Evolutionary conservation across 2,113 vertebrate species (phyloP), one percentile per base, ranked within the genome.

Genomic region (Malaclemys terrapin): DNA sequence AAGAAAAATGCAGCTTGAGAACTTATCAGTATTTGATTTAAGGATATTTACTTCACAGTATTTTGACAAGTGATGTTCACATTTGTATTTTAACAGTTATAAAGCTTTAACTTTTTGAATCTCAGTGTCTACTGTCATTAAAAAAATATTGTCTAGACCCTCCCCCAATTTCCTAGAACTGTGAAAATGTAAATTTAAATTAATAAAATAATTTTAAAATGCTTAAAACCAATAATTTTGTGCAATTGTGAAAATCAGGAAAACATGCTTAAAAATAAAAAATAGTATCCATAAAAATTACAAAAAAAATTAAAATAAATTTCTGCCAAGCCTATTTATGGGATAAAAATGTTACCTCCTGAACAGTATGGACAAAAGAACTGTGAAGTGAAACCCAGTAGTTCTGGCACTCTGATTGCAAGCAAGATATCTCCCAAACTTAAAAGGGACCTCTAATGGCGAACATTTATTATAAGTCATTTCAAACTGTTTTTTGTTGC

Each of bases 381-480:
- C 85, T 89, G 92, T 50, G n/a, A 96, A 56, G 79, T 95, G 57
- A 80, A 93, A 88, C 83, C 38, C 81, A 83, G 93, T 93, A 93
- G 91, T 91, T 96, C 85, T 86, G 89, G 49, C 29, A 91, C 56
- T 94, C 85, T 89, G 81, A 86, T 88, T 96, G 87, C 88, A 91
- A 96, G 90, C 2, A 12, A 82, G 75, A 83, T 1, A 31, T 59
- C 80, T 89, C 95, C 91, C 91, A 95, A 85, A 94, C 76, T 50
- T 47, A 69, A 86, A 62, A 93, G 57, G 35, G 9, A 38, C 35
- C 35, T 62, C 38, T 88, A 59, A 89, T 80, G 59, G 80, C 54
- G 1, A 80, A 38, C 85, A 90, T 95, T 94, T 89, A 38, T 76
- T 47, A 93, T 95, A 94, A 93, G 92, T 96, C 91, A 92, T 94